These are phyloP conservation scores for Aptenodytes forsteri DNA, from an alignment of 2,113 vertebrate genomes.

Conservation along the genomic window DNA sequence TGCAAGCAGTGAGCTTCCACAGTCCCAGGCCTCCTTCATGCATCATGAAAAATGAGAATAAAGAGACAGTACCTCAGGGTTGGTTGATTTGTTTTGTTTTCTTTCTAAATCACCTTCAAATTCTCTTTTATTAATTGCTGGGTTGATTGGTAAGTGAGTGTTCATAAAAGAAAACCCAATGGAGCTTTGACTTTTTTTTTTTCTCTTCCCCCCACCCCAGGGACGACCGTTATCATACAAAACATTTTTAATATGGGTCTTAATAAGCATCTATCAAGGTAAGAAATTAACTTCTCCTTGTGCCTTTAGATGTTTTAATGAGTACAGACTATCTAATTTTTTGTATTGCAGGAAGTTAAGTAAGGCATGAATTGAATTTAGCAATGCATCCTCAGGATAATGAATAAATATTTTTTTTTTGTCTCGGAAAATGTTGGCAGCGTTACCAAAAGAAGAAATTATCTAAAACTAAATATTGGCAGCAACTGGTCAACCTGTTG, in stretches of 20 bases:
- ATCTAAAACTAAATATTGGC: background rate
- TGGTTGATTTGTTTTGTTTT: background rate
- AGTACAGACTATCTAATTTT: background rate
- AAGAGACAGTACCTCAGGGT: background rate
- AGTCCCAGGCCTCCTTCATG: background rate
- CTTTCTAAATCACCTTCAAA: background rate
- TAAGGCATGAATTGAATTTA: background rate
- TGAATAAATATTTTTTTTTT: background rate
- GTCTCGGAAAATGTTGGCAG: fast-evolving
- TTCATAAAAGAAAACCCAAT: background rate
- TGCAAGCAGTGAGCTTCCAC: background rate
- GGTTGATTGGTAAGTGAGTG: background rate
- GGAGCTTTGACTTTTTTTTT: background rate
- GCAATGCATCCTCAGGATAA: background rate
- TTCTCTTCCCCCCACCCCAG: conserved; percentile 51
- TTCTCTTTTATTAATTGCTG: background rate
- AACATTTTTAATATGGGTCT: conserved; percentile 96
- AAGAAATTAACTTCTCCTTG: conserved; percentile 29
- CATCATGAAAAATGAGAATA: background rate
- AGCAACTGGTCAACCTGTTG: background rate
- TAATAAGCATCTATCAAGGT: conserved; percentile 99
- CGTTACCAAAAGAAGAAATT: background rate
- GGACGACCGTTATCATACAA: conserved; percentile 94
- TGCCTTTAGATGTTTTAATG: background rate
- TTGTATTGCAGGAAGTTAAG: background rate